Conservation (phyloP, 2,888 invertebrate genomes). For the Agonum fuliginosum region DNA sequence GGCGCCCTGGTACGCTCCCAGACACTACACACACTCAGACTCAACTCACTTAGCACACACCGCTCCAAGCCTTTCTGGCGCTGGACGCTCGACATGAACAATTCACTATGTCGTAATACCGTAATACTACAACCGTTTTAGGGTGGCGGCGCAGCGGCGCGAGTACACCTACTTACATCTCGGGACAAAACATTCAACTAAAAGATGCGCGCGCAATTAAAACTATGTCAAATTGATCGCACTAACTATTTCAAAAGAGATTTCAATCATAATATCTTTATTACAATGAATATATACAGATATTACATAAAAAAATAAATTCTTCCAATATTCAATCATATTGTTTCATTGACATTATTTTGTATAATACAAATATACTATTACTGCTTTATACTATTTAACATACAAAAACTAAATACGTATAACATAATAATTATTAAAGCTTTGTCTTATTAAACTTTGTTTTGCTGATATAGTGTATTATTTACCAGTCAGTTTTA, state of each 20-base stretch:
- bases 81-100: slow-evolving; percentile 70
- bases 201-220: slow-evolving; percentile 23
- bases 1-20: slow-evolving; percentile 71
- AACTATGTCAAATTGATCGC: slow-evolving; percentile 19
- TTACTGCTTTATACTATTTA: too few relatives aligned
- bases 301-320: too few relatives aligned
- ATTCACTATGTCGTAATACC: slow-evolving; percentile 66
- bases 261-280: too few relatives aligned
- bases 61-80: slow-evolving; percentile 71
- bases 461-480: too few relatives aligned
- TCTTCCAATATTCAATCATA: too few relatives aligned
- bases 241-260: neutral
- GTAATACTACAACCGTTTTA: slow-evolving; percentile 64
- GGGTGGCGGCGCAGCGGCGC: slow-evolving; percentile 40
- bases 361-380: too few relatives aligned
- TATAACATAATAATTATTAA: too few relatives aligned
- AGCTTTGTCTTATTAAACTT: too few relatives aligned
- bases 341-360: too few relatives aligned
- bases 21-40: slow-evolving; percentile 71
- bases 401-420: too few relatives aligned
- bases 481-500: too few relatives aligned
- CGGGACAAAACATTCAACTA: neutral
- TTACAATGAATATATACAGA: too few relatives aligned
- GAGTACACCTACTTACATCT: slow-evolving; percentile 28
- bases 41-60: slow-evolving; percentile 68